Evolutionary conservation across 2,113 vertebrate species (phyloP), one percentile per base, ranked within the genome.

Genomic region (Chunga burmeisteri): DNA sequence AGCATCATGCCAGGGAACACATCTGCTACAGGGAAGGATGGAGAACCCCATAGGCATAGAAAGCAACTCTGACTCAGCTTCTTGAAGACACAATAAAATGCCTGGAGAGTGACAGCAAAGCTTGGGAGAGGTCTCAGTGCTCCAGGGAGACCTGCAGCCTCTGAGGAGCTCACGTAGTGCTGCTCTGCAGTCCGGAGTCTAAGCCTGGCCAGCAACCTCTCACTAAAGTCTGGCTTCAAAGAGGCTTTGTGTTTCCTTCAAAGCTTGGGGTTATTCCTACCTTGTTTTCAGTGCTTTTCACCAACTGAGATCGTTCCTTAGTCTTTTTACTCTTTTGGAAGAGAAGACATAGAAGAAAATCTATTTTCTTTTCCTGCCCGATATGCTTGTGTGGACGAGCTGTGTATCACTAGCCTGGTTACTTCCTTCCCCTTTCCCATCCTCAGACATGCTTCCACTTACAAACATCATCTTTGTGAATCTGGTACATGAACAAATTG

Each of bases 51-150:
- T 6, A 36, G 7, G 23, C 6, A 15, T 11, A 36, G 42, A 59
- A 3, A 42, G 29, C 18, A 1, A 10, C 18, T 61, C 62, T 80
- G 53, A 78, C 9, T 15, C 11, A 10, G 11, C 50, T 38, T 56
- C 70, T 66, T 56, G 38, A 75, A 4, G 32, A n/a, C 5, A 4
- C 10, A 26, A 2, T 16, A 17, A 73, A 81, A 58, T 30, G 6
- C 16, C 20, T 50, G 21, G 16, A 66, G 38, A 50, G 55, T 36
- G 30, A 29, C 34, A 78, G 36, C 18, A 87, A 71, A 78, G 26
- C 5, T 70, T 63, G 12, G 11, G 25, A 77, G 47, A 16, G 16
- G 27, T 13, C 32, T 5, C 7, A 0, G 0, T 21, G 58, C 13
- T 63, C 42, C 30, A 18, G 25, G 25, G 32, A 79, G 36, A 47